Base-by-base conservation (phyloP, 2,888 invertebrate species). In the Polydrusus pterygomalis region DNA sequence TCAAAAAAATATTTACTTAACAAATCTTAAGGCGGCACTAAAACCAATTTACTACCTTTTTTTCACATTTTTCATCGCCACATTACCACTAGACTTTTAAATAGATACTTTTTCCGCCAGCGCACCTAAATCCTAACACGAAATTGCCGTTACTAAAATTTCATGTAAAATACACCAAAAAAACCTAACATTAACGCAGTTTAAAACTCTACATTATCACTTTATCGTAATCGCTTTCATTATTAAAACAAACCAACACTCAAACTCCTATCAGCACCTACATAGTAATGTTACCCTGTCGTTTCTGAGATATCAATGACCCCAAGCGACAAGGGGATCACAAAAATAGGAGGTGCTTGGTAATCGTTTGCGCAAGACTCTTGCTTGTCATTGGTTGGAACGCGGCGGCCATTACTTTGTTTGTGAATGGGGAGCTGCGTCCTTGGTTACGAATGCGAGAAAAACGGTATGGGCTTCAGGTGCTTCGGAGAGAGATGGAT, bases 281-380 rank as follows among this genome's bases (percentile, higher is more conserved):
- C 65, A 40, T n/a, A 54, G 51, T 43, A 67, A 73, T 51, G 72
- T 60, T 25, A 15, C 70, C 74, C 74, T 77, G 65, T 74, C 40
- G 70, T 17, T 65, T 74, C 65, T 63, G 13, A 43, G 54, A 75
- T 77, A 77, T 75, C 77, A 77, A 77, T 77, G 77, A 77, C 77
- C 77, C 47, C 30, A 20, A 45, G 25, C 10, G 30, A 34, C 20
- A 65, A 63, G 65, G 74, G 54, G 51, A 63, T 69, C 49, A 67
- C 40, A 8, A 13, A 10, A 43, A 30, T 15, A 43, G 77, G 77
- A 43, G 77, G 77, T 56, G 70, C 74, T 25, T 43, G 10, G 34
- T 9, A 25, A n/a, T 43, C 30, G 18, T n/a, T 40, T 71, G 68
- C 74, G 74, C 74, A 56, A 40, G 15, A 17, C 25, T n/a, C 17